These are phyloP conservation scores for Cyclargus thomasi DNA, from an alignment of 1,140 invertebrate species.

Conservation along the genomic window DNA sequence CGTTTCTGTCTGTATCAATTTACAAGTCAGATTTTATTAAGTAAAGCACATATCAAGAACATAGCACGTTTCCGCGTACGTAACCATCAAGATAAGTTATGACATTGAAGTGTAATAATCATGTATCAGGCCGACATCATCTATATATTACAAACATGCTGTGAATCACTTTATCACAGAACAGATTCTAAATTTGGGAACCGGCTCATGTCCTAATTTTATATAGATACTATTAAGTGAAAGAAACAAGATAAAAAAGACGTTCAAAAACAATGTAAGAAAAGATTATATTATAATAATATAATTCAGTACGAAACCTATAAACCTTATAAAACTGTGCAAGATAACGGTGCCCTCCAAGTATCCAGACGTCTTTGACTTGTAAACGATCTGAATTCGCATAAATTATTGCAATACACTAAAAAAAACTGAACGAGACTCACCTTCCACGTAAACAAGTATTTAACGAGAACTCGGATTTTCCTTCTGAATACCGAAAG, in stretches of 20 bases:
- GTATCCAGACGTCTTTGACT: neutral
- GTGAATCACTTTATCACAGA: neutral
- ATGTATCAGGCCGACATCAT: neutral
- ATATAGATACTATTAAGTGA: neutral
- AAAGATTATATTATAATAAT: too few relatives aligned
- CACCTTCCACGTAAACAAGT: constrained; percentile 53
- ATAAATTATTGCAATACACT: constrained; percentile 20
- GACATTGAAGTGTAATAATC: constrained; percentile 47
- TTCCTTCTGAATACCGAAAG: constrained; percentile 52
- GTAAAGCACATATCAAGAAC: constrained; percentile 43
- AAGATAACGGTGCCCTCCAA: constrained; percentile 17
- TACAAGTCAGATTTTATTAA: constrained; percentile 37
- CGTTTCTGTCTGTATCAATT: constrained; percentile 7
- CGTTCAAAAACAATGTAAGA: too few relatives aligned
- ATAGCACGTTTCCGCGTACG: constrained; percentile 59
- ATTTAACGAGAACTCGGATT: constrained; percentile 34
- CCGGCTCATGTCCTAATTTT: neutral
- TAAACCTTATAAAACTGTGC: neutral
- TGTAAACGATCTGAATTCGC: constrained; percentile 26
- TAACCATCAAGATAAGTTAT: constrained; percentile 55
- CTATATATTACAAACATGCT: constrained; percentile 14
- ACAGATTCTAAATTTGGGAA: neutral
- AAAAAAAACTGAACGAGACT: constrained; percentile 22
- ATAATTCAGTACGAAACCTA: neutral
- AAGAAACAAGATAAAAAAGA: neutral